Conservation (phyloP, 2,797 vertebrate species). For the Rhinatrema bivittatum region DNA sequence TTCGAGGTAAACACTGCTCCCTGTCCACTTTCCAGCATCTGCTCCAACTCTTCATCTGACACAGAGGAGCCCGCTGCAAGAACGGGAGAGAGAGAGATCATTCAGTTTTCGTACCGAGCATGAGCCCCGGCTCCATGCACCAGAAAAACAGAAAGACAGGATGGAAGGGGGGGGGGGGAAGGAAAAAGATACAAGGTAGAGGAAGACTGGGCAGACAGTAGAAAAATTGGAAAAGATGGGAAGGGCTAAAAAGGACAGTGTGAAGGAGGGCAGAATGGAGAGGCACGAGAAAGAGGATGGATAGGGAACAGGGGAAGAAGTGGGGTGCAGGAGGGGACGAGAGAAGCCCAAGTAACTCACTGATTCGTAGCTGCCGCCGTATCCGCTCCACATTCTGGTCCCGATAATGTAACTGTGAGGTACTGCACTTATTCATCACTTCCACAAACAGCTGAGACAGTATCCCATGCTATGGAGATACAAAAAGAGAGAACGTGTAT, state of each 20-base stretch:
- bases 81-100: neutral
- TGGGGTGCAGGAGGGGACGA: too few relatives aligned
- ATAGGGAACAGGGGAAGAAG: too few relatives aligned
- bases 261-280: too few relatives aligned
- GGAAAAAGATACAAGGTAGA: too few relatives aligned
- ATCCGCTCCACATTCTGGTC: conserved; percentile 82
- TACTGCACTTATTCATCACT: conserved; percentile 73
- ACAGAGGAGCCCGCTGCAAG: conserved; percentile 53
- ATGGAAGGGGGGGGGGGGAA: too few relatives aligned
- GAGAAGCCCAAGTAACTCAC: too few relatives aligned
- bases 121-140: neutral
- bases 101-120: too few relatives aligned
- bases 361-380: conserved; percentile 81
- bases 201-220: too few relatives aligned
- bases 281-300: too few relatives aligned
- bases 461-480: conserved; percentile 62
- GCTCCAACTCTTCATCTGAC: conserved; percentile 70
- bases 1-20: conserved; percentile 86
- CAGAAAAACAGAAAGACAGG: too few relatives aligned
- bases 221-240: too few relatives aligned
- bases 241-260: too few relatives aligned
- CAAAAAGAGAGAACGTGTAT: neutral
- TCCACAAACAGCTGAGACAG: conserved; percentile 80
- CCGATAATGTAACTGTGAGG: conserved; percentile 73
- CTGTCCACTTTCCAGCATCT: conserved; percentile 81